A percentile compares a stretch with the other conserved stretches of the same genome.
phyloP scores from a whole-genome alignment of 2,888 invertebrate genomes.

The Lomographa bimaculata region DNA sequence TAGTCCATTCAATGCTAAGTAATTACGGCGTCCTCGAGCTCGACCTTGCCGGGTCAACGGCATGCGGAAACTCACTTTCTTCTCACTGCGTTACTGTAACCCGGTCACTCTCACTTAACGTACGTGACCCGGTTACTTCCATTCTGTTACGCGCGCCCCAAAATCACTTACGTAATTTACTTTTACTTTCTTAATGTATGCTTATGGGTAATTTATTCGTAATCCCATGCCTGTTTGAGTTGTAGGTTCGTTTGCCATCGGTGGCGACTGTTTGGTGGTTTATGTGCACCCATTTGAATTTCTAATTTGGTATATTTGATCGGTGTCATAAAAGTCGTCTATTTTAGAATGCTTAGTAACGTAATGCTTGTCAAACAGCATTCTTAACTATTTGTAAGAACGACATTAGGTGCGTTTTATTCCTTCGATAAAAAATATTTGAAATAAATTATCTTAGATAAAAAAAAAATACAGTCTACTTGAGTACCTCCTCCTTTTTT shows the following conservation, averaged over 20 bases:
- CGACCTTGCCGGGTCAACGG: slow-evolving; percentile 48
- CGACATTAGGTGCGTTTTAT: too few species aligned
- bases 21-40: slow-evolving; percentile 34
- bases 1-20: slow-evolving; percentile 19
- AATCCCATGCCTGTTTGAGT: slow-evolving; percentile 1
- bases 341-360: too few species aligned
- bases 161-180: slow-evolving; percentile 18
- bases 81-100: slow-evolving; percentile 31
- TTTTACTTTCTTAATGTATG: slow-evolving; percentile 23
- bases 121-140: slow-evolving; percentile 12
- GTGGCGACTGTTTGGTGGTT: too few species aligned
- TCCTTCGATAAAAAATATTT: too few species aligned
- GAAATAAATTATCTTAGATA: too few species aligned
- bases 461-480: too few species aligned
- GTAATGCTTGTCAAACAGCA: neutral
- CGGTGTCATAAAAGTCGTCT: too few species aligned
- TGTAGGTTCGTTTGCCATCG: neutral
- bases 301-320: too few species aligned
- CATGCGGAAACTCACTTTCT: slow-evolving; percentile 44
- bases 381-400: neutral
- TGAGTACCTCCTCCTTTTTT: too few species aligned
- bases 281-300: too few species aligned
- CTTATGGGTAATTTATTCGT: slow-evolving; percentile 20
- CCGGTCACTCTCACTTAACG: slow-evolving; percentile 18
- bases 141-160: slow-evolving; percentile 20